Evolutionary conservation across 2,113 vertebrate genomes (phyloP).

Genomic region (Clarias gariepinus): DNA sequence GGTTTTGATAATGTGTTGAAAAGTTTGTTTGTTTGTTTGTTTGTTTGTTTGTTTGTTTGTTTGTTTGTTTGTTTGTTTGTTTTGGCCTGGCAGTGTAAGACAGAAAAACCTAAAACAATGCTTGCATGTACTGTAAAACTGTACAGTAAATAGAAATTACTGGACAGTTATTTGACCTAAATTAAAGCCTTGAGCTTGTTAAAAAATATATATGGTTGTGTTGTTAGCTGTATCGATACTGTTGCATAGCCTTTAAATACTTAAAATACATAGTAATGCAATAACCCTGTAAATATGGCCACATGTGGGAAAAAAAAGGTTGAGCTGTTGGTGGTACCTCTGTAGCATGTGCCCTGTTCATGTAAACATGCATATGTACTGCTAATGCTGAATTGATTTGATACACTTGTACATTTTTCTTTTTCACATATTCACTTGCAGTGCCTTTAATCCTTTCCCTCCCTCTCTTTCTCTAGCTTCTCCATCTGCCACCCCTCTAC

Average conservation of each 20-base stretch:
- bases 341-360: conserved; percentile 32
- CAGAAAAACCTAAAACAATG: neutral
- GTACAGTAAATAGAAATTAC: neutral
- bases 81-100: too few relatives aligned
- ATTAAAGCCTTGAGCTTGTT: neutral
- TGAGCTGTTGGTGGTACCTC: conserved; percentile 14
- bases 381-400: conserved; percentile 25
- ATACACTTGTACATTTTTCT: neutral
- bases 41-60: too few relatives aligned
- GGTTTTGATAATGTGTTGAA: too few relatives aligned
- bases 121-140: neutral
- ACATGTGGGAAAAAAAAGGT: conserved; percentile 18
- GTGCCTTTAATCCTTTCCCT: conserved; percentile 5
- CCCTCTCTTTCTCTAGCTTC: conserved; percentile 1
- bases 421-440: conserved; percentile 4
- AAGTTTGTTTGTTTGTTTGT: too few relatives aligned
- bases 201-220: conserved; percentile 9
- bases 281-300: neutral
- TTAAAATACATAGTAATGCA: neutral
- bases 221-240: conserved; percentile 18
- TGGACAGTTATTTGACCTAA: neutral
- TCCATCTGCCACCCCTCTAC: conserved; percentile 13
- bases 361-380: conserved; percentile 37
- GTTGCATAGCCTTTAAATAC: neutral
- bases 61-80: too few relatives aligned